A percentile compares a stretch with the other conserved stretches of the same genome.
phyloP scores from a whole-genome alignment of 2,113 vertebrate genomes.

The Mus spicilegus region DNA sequence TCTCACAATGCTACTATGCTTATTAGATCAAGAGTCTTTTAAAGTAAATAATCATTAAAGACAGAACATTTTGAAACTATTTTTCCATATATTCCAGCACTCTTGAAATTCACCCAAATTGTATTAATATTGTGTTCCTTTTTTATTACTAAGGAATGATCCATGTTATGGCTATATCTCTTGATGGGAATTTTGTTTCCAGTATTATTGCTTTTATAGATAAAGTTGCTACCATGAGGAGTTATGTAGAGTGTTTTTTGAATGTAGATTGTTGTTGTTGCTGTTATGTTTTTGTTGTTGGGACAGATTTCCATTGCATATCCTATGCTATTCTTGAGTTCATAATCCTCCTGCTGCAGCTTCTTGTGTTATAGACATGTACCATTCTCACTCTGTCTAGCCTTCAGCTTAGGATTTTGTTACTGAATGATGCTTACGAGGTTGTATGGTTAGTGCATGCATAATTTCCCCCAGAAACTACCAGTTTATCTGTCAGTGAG shows the following conservation, averaged over 20 bases:
- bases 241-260: not conserved
- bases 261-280: not conserved
- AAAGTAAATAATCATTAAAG: not conserved
- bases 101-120: not conserved
- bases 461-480: not conserved
- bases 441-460: not conserved
- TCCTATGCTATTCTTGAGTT: not conserved
- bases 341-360: not conserved
- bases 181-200: not conserved
- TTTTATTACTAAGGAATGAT: not conserved
- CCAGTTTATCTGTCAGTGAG: not conserved
- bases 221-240: not conserved
- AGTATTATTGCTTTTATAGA: not conserved
- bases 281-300: not conserved
- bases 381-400: not conserved
- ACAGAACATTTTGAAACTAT: not conserved
- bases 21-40: not conserved
- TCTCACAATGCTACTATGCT: not conserved
- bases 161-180: not conserved
- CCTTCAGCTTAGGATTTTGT: not conserved
- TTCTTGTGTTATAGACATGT: not conserved
- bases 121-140: not conserved
- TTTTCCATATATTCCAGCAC: not conserved
- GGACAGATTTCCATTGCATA: not conserved
- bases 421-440: not conserved